Evolutionary conservation across 2,888 invertebrate species (phyloP).

Genomic region (Torymus tubicola): DNA sequence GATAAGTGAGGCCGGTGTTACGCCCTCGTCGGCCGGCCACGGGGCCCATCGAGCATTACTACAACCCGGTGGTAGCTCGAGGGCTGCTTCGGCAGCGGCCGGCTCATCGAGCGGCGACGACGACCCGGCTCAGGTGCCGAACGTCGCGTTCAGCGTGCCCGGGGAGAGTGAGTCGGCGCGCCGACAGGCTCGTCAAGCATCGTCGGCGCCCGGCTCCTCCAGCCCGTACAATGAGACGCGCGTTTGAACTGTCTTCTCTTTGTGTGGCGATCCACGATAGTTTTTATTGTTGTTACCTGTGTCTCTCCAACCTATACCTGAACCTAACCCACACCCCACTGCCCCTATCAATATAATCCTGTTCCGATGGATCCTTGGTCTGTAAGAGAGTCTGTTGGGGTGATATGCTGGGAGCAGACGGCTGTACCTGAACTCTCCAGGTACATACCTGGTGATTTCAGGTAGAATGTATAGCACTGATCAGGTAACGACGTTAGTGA

Average conservation of each 20-base stretch:
- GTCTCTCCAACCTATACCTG: neutral
- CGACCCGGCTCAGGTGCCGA: conserved; percentile 71
- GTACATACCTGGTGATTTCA: no score
- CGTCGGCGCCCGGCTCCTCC: conserved; percentile 57
- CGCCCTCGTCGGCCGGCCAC: conserved; percentile 40
- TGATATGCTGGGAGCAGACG: no score
- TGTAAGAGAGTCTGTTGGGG: no score
- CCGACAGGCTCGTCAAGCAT: conserved; percentile 51
- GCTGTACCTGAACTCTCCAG: no score
- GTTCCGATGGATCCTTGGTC: no score
- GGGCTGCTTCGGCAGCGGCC: conserved; percentile 57
- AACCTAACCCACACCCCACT: neutral
- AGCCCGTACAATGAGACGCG: conserved; percentile 75
- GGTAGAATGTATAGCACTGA: no score
- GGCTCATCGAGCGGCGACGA: conserved; percentile 65
- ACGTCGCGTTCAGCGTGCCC: conserved; percentile 73
- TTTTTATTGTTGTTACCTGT: neutral
- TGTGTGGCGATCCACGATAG: neutral
- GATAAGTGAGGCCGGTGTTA: conserved; percentile 70
- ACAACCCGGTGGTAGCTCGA: conserved; percentile 5
- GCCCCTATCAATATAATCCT: no score
- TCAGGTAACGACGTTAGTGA: no score
- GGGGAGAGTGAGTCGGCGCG: conserved; percentile 66
- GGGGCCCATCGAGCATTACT: conserved; percentile 3
- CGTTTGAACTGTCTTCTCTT: conserved; percentile 65